Conservation (phyloP, 2,888 invertebrate species). For the Leptarthrus brevirostris region DNA sequence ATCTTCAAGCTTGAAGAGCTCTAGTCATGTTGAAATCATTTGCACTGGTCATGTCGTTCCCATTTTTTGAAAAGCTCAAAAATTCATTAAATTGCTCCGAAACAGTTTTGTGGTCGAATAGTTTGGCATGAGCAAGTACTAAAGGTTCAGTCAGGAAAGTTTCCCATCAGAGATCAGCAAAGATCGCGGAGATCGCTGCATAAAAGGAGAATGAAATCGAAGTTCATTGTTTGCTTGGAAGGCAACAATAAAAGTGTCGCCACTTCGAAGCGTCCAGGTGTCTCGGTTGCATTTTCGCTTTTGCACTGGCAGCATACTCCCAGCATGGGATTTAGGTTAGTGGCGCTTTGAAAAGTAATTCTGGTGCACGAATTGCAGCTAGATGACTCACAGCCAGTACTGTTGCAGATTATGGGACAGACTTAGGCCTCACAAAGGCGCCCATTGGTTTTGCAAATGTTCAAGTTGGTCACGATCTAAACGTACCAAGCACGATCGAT, state of each 20-base stretch:
- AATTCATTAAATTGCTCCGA: constrained; percentile 36
- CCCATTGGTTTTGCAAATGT: constrained; percentile 47
- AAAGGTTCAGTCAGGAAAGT: constrained; percentile 18
- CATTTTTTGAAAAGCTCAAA: constrained; percentile 15
- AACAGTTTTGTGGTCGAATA: neutral
- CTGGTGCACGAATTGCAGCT: constrained; percentile 42
- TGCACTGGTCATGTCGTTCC: constrained; percentile 11
- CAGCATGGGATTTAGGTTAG: constrained; percentile 47
- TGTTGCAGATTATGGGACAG: constrained; percentile 30
- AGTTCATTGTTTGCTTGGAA: constrained; percentile 43
- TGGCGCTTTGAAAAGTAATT: constrained; percentile 46
- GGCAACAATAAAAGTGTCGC: constrained; percentile 48
- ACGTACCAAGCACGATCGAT: constrained; percentile 45
- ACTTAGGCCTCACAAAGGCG: constrained; percentile 43
- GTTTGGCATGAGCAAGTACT: constrained; percentile 6
- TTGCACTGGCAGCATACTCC: constrained; percentile 34
- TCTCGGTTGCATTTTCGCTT: constrained; percentile 45
- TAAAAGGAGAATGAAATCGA: constrained; percentile 42
- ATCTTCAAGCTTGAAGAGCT: too few relatives aligned
- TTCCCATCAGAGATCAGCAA: constrained; percentile 37
- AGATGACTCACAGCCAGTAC: constrained; percentile 34
- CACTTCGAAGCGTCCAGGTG: constrained; percentile 44
- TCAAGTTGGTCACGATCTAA: constrained; percentile 44
- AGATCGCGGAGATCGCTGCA: constrained; percentile 41
- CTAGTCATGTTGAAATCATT: constrained; percentile 13